phyloP scores from a whole-genome alignment of 2,888 invertebrate species.

The Ctenicera cuprea region DNA sequence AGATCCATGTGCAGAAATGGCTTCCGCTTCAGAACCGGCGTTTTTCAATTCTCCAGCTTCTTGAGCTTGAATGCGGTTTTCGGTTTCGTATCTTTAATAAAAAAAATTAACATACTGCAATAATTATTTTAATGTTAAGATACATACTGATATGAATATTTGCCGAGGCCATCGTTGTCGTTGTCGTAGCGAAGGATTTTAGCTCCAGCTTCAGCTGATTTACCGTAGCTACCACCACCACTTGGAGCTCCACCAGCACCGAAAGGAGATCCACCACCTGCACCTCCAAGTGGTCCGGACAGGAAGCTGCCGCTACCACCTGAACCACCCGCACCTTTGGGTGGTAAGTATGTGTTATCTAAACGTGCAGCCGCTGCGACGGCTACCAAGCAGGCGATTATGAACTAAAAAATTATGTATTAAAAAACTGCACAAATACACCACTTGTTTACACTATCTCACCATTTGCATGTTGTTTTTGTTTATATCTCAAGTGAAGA shows the following conservation, averaged over 20 bases:
- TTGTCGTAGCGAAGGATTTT: conserved; percentile 69
- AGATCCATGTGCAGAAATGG: conserved; percentile 73
- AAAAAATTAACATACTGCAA: conserved; percentile 59
- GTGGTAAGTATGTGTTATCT: conserved; percentile 77
- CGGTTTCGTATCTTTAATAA: conserved; percentile 80
- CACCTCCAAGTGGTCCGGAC: conserved; percentile 58
- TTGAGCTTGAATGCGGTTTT: conserved; percentile 84
- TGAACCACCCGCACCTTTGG: conserved; percentile 73
- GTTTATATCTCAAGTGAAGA: conserved; percentile 7
- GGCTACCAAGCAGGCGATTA: conserved; percentile 69
- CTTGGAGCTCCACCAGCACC: conserved; percentile 48
- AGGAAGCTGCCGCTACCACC: conserved; percentile 70
- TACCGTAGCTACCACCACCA: conserved; percentile 51
- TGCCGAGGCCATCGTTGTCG: conserved; percentile 72
- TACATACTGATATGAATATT: conserved; percentile 72
- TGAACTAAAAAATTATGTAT: conserved; percentile 66
- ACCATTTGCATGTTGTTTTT: conserved; percentile 42
- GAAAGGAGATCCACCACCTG: conserved; percentile 54
- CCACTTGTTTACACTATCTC: not conserved
- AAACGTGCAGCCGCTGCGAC: conserved; percentile 73
- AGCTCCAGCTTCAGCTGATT: conserved; percentile 65
- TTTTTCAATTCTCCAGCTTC: conserved; percentile 85
- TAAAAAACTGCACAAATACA: conserved; percentile 18
- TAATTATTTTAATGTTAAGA: conserved; percentile 45
- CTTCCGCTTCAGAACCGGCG: conserved; percentile 78